Conservation (phyloP, 2,113 vertebrate genomes). For the Casuarius casuarius region DNA sequence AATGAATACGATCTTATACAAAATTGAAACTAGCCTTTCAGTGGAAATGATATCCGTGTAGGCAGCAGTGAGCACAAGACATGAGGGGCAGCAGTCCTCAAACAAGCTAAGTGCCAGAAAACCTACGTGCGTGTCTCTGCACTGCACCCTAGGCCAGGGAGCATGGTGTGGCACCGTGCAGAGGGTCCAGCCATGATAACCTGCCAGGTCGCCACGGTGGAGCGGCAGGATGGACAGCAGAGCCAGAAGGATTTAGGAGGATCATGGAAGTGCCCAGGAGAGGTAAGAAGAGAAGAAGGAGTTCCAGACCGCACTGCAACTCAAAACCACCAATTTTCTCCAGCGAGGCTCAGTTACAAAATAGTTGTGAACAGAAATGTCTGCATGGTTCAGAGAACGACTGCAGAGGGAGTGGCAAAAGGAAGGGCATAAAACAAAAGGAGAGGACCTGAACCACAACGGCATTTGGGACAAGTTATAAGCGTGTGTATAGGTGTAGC, state of each 20-base stretch:
- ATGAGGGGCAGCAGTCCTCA: neutral
- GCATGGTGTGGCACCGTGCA: neutral
- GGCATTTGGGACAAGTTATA: neutral
- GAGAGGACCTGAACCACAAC: neutral
- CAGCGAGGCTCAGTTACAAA: neutral
- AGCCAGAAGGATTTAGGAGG: neutral
- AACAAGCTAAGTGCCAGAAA: neutral
- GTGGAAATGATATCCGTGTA: neutral
- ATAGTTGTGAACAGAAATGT: neutral
- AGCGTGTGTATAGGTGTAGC: neutral
- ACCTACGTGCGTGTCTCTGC: neutral
- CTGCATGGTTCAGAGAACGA: neutral
- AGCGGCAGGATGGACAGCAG: neutral
- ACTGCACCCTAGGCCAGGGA: neutral
- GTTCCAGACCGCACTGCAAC: neutral
- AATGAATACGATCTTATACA: neutral
- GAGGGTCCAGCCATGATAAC: neutral
- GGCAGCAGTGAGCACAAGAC: neutral
- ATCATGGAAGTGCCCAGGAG: neutral
- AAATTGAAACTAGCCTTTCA: neutral
- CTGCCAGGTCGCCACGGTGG: accelerated
- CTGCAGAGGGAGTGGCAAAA: neutral
- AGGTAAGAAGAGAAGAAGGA: neutral
- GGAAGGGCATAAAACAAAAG: neutral
- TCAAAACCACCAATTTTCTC: neutral